phyloP scores from a whole-genome alignment of 2,113 vertebrate species.

The Odobenus rosmarus region DNA sequence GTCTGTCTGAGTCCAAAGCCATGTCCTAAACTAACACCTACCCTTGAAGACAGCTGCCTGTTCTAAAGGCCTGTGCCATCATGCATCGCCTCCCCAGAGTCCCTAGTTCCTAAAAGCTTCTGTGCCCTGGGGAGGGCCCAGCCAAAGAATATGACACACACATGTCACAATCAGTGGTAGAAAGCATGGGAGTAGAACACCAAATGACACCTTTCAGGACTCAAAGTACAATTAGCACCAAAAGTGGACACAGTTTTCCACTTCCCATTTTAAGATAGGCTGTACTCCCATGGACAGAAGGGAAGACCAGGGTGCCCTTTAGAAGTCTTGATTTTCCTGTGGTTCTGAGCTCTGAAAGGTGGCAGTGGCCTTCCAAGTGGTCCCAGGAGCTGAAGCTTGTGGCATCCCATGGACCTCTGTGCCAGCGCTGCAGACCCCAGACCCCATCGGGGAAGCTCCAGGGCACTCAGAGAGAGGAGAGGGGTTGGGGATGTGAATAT shows the following conservation, averaged over 20 bases:
- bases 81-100: background rate
- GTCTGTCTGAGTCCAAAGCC: background rate
- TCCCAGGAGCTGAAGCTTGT: background rate
- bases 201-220: background rate
- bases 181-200: background rate
- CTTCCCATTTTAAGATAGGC: background rate
- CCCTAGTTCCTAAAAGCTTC: background rate
- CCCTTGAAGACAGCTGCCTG: background rate
- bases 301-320: background rate
- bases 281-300: background rate
- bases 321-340: background rate
- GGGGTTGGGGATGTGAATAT: background rate
- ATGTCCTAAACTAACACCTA: background rate
- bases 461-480: background rate
- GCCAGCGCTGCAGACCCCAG: background rate
- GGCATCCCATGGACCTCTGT: background rate
- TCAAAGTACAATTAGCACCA: background rate
- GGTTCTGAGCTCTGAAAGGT: background rate
- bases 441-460: background rate
- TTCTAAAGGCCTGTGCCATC: background rate
- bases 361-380: background rate
- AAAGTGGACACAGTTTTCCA: background rate
- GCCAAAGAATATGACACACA: background rate
- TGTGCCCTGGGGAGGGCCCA: background rate
- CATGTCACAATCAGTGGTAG: background rate